Base-by-base conservation (phyloP, 2,888 invertebrate genomes). In the Camponotus fellah region DNA sequence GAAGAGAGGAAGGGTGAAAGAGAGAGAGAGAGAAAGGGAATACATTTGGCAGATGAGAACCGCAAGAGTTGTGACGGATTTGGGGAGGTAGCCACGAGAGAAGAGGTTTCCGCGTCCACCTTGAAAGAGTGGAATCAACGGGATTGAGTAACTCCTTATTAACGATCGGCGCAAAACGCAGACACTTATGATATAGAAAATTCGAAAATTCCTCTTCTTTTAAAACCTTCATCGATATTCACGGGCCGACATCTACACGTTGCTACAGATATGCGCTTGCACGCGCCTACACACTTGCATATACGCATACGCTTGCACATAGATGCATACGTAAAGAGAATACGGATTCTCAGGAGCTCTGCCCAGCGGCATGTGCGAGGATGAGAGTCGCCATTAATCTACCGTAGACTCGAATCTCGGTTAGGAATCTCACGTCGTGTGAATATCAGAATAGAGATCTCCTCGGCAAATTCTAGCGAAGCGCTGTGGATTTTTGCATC, bases 111-210 rank as follows among this genome's bases (percentile, higher is more conserved):
- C 65, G 26, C 71, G 43, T 56, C 66, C 53, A 32, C 32, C 17
- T 26, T 68, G 46, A 21, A 66, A 68, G 43, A 79, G 60, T 46
- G 32, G 56, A 60, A 58, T 32, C n/a, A 40, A 37, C 21, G 46
- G 1, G 46, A 69, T 53, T 53, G 64, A 60, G 58, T 87, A 85
- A 90, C 87, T 86, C 43, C 85, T 89, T 89, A 90, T 91, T 89
- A 90, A 90, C 85, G 88, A 89, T 68, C 75, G 53, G 64, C 21
- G 64, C 75, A 82, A 86, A 65, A 49, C 66, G 80, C 83, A 79
- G 81, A 65, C 82, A 77, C 83, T 88, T 86, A 86, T 56, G 74
- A 75, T 83, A 75, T 81, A 49, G 65, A 69, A 66, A 88, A 86
- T 74, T 40, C 49, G 34, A 10, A 21, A 49, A 21, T 0, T n/a